phyloP scores from a whole-genome alignment of 2,113 vertebrate species.

The Lipophrys pholis region DNA sequence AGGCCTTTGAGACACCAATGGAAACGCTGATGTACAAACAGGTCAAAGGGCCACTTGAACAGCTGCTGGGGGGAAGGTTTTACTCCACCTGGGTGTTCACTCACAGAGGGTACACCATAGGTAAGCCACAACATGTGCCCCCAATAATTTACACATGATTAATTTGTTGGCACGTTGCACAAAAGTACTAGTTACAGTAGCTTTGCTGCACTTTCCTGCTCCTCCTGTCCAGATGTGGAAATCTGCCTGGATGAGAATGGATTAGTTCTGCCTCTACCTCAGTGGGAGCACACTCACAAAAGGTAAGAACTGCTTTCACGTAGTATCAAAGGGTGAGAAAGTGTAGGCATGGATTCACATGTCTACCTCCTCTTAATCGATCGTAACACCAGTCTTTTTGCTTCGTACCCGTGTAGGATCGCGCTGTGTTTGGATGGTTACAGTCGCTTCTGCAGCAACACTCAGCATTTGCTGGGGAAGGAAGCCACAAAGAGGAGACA shows the following conservation, averaged over 20 bases:
- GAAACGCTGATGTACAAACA: slow-evolving; percentile 28
- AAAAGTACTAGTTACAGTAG: too few species aligned
- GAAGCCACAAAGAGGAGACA: slow-evolving; percentile 67
- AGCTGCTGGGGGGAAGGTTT: slow-evolving; percentile 38
- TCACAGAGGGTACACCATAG: slow-evolving; percentile 38
- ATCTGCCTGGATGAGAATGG: slow-evolving; percentile 45
- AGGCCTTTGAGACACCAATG: slow-evolving; percentile 48
- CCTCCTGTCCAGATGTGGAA: slow-evolving; percentile 44
- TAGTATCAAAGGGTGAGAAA: too few species aligned
- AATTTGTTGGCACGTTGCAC: too few species aligned
- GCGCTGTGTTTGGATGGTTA: slow-evolving; percentile 53
- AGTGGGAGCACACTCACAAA: slow-evolving; percentile 49
- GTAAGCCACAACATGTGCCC: slow-evolving; percentile 8
- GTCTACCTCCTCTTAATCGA: too few species aligned
- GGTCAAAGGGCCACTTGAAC: slow-evolving; percentile 33
- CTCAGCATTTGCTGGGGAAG: slow-evolving; percentile 60
- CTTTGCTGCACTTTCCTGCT: slow-evolving; percentile 9
- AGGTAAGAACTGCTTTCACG: slow-evolving; percentile 18
- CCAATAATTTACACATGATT: too few species aligned
- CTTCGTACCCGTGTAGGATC: slow-evolving; percentile 10
- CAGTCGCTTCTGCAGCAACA: slow-evolving; percentile 57
- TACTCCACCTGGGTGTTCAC: slow-evolving; percentile 19
- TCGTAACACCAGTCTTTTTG: too few species aligned
- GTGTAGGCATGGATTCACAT: too few species aligned
- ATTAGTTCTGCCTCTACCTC: slow-evolving; percentile 42